A percentile compares a stretch with the other conserved stretches of the same genome.
Conservation (phyloP, 2,113 vertebrate genomes). For the Sporophila hypoxantha region DNA sequence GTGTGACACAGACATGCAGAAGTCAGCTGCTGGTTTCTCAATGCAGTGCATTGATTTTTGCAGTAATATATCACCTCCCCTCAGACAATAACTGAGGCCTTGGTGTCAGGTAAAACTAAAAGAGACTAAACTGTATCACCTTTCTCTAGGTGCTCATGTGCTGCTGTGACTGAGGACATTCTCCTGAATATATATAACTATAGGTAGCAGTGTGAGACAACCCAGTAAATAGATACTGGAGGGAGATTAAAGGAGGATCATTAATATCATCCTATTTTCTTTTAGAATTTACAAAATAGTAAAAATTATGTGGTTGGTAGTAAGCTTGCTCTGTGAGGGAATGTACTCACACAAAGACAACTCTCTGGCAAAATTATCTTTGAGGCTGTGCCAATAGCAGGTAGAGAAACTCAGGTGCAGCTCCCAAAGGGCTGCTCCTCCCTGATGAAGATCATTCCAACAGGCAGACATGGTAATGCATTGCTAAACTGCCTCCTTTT, state of each 20-base stretch:
- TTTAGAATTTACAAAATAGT: neutral
- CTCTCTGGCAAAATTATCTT: neutral
- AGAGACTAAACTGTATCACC: neutral
- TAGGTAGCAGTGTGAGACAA: neutral
- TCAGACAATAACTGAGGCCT: fast-evolving
- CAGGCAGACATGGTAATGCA: neutral
- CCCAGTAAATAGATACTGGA: neutral
- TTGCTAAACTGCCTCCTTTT: neutral
- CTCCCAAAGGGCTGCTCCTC: neutral
- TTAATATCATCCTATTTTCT: neutral
- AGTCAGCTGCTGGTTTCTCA: neutral
- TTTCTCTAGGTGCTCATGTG: neutral
- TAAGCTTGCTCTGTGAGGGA: neutral
- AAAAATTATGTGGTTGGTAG: neutral
- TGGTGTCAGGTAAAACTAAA: neutral
- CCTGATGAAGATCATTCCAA: neutral
- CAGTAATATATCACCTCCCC: neutral
- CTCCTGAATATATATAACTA: neutral
- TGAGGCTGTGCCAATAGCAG: neutral
- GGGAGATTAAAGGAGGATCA: neutral
- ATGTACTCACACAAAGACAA: neutral
- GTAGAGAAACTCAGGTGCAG: neutral
- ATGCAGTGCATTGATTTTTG: neutral
- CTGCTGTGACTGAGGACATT: neutral
- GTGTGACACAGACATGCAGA: neutral